A percentile compares a stretch with the other conserved stretches of the same genome.
Evolutionary conservation across 2,888 invertebrate genomes (phyloP).

Genomic region (Dicyrtoma fusca): DNA sequence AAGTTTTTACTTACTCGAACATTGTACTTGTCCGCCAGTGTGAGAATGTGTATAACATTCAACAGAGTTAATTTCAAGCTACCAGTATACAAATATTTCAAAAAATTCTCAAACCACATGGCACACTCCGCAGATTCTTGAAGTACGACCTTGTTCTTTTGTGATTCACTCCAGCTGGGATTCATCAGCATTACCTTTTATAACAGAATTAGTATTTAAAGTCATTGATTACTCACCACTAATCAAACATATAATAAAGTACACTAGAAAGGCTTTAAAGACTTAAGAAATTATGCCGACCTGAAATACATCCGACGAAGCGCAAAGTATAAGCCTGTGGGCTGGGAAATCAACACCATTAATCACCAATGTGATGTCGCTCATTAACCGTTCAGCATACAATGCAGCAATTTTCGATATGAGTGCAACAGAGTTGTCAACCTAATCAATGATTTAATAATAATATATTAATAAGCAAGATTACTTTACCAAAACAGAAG

Average conservation of each 20-base stretch:
- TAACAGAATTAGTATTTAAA: conserved; percentile 35
- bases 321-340: conserved; percentile 87
- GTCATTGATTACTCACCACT: too few relatives aligned
- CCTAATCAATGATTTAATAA: conserved; percentile 65
- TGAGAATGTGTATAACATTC: conserved; percentile 83
- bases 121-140: conserved; percentile 85
- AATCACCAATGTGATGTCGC: conserved; percentile 83
- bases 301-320: conserved; percentile 93
- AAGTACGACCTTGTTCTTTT: conserved; percentile 78
- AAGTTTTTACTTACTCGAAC: conserved; percentile 73
- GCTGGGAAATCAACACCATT: conserved; percentile 81
- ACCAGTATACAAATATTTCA: conserved; percentile 89
- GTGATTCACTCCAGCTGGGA: conserved; percentile 89
- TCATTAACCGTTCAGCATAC: conserved; percentile 84
- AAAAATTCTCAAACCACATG: conserved; percentile 82
- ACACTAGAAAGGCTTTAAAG: not conserved
- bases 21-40: conserved; percentile 92
- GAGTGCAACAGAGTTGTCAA: conserved; percentile 82
- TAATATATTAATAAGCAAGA: too few relatives aligned
- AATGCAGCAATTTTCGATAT: conserved; percentile 79
- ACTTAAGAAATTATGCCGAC: conserved; percentile 60
- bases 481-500: too few relatives aligned
- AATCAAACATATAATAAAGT: too few relatives aligned
- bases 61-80: conserved; percentile 81
- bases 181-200: conserved; percentile 95